These are phyloP conservation scores for Brenthis hecate DNA, from an alignment of 2,888 invertebrate species.

Conservation along the genomic window DNA sequence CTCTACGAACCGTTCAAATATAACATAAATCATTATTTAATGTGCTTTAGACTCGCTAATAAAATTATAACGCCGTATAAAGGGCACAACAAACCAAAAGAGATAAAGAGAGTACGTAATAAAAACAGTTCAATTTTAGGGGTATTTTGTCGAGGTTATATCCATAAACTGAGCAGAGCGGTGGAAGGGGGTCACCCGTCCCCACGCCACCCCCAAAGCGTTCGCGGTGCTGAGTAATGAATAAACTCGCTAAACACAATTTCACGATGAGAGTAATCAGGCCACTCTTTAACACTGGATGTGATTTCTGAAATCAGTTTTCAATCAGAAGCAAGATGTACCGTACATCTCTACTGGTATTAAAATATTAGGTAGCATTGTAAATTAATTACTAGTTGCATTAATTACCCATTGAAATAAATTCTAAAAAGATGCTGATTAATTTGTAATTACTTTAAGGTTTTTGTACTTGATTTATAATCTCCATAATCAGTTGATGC, in stretches of 20 bases:
- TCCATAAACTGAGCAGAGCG: conserved; percentile 76
- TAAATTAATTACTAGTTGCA: no score
- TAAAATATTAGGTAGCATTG: no score
- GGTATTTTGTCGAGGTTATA: conserved; percentile 83
- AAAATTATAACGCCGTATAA: conserved; percentile 78
- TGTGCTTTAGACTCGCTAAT: conserved; percentile 63
- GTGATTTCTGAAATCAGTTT: conserved; percentile 37
- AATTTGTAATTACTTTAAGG: no score
- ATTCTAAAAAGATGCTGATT: no score
- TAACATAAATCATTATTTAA: conserved; percentile 46
- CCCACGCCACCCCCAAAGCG: conserved; percentile 47
- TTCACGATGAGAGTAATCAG: conserved; percentile 74
- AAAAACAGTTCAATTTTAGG: conserved; percentile 83
- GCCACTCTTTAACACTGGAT: conserved; percentile 45
- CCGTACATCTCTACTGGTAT: no score
- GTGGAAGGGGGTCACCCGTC: conserved; percentile 49
- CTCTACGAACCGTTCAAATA: conserved; percentile 15
- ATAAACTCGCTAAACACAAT: conserved; percentile 78
- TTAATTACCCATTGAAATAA: no score
- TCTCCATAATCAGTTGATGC: no score
- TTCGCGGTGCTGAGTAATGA: conserved; percentile 76
- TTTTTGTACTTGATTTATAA: no score
- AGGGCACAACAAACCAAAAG: conserved; percentile 77
- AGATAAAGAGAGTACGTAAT: conserved; percentile 81
- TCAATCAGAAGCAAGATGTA: no score